A percentile compares a stretch with the other conserved stretches of the same genome.
These are phyloP conservation scores for Neogale vison DNA, from an alignment of 2,113 vertebrate species.

Conservation along the genomic window DNA sequence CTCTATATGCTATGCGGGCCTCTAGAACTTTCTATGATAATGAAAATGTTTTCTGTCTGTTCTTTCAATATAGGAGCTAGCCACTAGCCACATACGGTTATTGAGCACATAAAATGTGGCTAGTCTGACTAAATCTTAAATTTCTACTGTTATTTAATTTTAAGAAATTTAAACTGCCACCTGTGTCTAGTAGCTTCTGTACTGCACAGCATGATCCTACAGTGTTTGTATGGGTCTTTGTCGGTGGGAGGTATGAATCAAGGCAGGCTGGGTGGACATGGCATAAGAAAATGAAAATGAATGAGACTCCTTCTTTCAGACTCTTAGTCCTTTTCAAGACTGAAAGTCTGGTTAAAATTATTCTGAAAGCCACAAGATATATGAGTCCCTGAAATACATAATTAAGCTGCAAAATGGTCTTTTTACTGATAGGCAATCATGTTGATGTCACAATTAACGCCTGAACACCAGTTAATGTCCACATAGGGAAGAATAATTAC, in stretches of 20 bases:
- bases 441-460: slow-evolving; percentile 56
- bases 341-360: slow-evolving; percentile 7
- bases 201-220: background rate
- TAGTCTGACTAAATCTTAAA: background rate
- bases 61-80: background rate
- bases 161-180: background rate
- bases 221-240: background rate
- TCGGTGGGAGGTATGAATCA: fast-evolving
- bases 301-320: background rate
- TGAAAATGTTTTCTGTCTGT: background rate
- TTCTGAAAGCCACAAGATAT: slow-evolving; percentile 11
- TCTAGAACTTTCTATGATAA: background rate
- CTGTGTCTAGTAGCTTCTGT: background rate
- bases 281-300: background rate
- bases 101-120: background rate
- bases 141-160: background rate
- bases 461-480: slow-evolving; percentile 52
- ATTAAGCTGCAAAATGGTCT: slow-evolving; percentile 56
- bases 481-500: slow-evolving; percentile 58
- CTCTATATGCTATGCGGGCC: too few relatives aligned
- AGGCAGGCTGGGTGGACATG: background rate
- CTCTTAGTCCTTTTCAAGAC: background rate
- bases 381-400: slow-evolving; percentile 61
- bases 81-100: background rate
- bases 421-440: slow-evolving; percentile 60